Evolutionary conservation across 35 echinoderm and acorn worm species (phyloP), one percentile per base, ranked within the genome.

Genomic region (Apostichopus japonicus): DNA sequence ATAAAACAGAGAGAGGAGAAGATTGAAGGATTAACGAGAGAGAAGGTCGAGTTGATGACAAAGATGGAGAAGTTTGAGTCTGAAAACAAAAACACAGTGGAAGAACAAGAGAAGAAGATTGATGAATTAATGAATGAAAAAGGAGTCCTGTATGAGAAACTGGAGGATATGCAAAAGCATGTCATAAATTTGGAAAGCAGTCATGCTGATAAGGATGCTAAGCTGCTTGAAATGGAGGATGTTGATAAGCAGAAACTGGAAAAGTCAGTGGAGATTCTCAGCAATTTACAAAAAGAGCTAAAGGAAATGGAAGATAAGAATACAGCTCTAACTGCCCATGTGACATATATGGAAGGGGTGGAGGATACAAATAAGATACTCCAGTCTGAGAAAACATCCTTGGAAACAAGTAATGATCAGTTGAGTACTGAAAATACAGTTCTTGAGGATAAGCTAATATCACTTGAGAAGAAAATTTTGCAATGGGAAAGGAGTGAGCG

Each of bases 361-460:
- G 53, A 24, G 22, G 63, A 67, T 65, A 63, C 71, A 65, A 72
- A 72, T 57, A 56, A 72, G 51, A 72, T 9, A 22, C 22, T 73
- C 23, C 44, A 62, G 4, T 72, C 1, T 72, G 59, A 23, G 24
- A 87, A 65, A 65, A 11, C 6, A n/a, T 65, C 86, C 24, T 87
- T 87, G 86, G 56, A 87, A 58, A 33, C 24, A 87, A 87, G 79
- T 8, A 55, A 53, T 16, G n/a, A 83, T 54, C 79, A 83, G 6
- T 33, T 81, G 27, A 16, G 52, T 52, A 52, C 10, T 81, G 33
- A 81, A 81, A 81, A 81, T 15, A 33, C 24, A 52, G 6, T 33
- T 52, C 79, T 81, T 0, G 79, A 81, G 16, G 17, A 81, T 10
- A 44, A 19, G 63, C 11, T 67, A 67, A 67, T 67, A 67, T 67